Evolutionary conservation across 2,113 vertebrate species (phyloP), one percentile per base, ranked within the genome.

Genomic region (human): DNA sequence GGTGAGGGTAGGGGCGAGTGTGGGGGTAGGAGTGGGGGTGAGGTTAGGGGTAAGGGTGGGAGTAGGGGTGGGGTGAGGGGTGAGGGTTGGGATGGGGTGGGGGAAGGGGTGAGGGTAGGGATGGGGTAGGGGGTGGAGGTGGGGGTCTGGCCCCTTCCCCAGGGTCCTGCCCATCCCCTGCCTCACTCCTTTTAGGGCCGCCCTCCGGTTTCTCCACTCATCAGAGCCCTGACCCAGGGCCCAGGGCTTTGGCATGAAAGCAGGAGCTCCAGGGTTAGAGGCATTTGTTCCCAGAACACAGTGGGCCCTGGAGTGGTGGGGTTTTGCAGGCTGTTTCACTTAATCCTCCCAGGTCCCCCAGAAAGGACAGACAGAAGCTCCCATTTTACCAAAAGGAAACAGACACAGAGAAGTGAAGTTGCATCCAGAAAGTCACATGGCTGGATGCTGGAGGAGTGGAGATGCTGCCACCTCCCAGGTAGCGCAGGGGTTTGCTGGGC

Each of bases 271-370:
- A 32, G 22, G 48, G 25, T 5, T 5, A 0, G 3, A 73, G n/a
- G 30, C 8, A 48, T 78, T 18, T 35, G 75, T 20, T 20, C 75
- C 90, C 59, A 30, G 76, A 48, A 68, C 18, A 9, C 40, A 30
- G 17, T 0, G 0, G 18, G 40, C 50, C 0, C 50, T 25, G n/a
- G 78, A 13, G 40, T 25, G 38, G 40, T 4, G 27, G 5, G n/a
- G 6, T 2, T n/a, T n/a, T 16, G 7, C n/a, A 20, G 0, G 0
- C 25, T 5, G n/a, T 80, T 76, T 61, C 68, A 32, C 12, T 40
- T 17, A 48, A 22, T 59, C n/a, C 52, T 57, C 35, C 10, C 27
- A 8, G 30, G 40, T 22, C 45, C 59, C 59, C n/a, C 32, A 20
- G 66, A 43, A 72, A 64, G 78, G 45, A 57, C 5, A 1, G 0